Evolutionary conservation across 2,797 vertebrate species (phyloP).

Genomic region (Xiphorhynchus erythropygius): DNA sequence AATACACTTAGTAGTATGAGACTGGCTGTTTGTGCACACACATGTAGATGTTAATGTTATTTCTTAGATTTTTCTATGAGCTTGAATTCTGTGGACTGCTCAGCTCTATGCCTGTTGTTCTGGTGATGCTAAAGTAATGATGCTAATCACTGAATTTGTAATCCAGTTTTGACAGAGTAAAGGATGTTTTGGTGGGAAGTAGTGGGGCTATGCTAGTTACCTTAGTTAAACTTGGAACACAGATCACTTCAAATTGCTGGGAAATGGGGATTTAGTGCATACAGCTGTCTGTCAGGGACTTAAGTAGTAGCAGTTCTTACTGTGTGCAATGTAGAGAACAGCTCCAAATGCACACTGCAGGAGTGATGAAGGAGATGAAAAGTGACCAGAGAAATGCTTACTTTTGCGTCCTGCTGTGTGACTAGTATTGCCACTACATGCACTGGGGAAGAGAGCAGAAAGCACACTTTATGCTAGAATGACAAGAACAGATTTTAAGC

Average conservation of each 20-base stretch:
- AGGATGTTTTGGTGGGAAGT: background rate
- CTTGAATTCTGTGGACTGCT: background rate
- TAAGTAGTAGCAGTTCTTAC: background rate
- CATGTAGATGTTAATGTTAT: background rate
- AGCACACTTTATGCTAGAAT: background rate
- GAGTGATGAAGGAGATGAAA: background rate
- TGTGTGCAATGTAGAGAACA: background rate
- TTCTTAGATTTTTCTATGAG: background rate
- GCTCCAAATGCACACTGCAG: background rate
- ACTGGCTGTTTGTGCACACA: background rate
- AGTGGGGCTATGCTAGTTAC: background rate
- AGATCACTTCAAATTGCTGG: background rate
- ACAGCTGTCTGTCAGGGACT: background rate
- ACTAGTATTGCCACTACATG: background rate
- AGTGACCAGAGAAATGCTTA: too few species aligned
- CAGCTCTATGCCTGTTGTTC: background rate
- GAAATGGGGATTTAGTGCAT: background rate
- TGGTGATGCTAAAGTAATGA: background rate
- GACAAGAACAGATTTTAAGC: background rate
- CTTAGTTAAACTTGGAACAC: background rate
- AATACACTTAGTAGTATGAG: background rate
- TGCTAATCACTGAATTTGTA: background rate
- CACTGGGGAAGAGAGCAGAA: background rate
- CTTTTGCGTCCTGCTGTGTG: accelerated
- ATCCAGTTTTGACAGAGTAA: background rate